Base-by-base conservation (phyloP, 2,113 vertebrate species). In the Dendropsophus ebraccatus region DNA sequence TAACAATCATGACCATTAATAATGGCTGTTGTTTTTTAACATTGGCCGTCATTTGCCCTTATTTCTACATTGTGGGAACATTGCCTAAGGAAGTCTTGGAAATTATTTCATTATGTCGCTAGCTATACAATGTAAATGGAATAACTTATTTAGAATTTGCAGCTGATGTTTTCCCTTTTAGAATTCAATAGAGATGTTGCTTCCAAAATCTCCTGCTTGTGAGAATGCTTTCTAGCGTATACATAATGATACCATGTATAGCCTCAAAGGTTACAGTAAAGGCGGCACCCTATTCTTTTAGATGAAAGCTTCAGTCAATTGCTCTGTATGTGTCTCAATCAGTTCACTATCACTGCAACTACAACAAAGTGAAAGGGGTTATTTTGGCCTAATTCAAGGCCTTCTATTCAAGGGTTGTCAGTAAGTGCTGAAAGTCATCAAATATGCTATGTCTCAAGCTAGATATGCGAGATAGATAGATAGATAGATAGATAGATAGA, bases 261-360 rank as follows among this genome's bases (percentile, higher is more conserved):
- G 65, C 35, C 67, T 70, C 19, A 70, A 70, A 70, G 67, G 67
- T 70, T 70, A 70, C 67, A 70, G 67, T 70, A 70, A 37, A 70
- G 67, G 35, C 35, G 32, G 19, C 32, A 70, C 67, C 67, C 67
- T 37, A 70, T 70, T 70, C 67, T 69, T 69, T 69, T 70, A 70
- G 67, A 70, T 70, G 67, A 70, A 70, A 70, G 67, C 67, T 41
- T 23, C 6, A 41, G 67, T 41, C 67, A 70, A 70, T 70, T 70
- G 67, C 67, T 70, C 67, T 70, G 67, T 70, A 70, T 70, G 32
- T 70, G 67, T 70, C 67, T 70, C 67, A 70, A 70, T 70, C 67
- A 70, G 67, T 23, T 70, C 67, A 21, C 67, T 70, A 41, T 70
- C 67, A 23, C 67, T 1, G 67, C n/a, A 41, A 70, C 32, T 70